Base-by-base conservation (phyloP, 2,888 invertebrate species). In the Myathropa florea region DNA sequence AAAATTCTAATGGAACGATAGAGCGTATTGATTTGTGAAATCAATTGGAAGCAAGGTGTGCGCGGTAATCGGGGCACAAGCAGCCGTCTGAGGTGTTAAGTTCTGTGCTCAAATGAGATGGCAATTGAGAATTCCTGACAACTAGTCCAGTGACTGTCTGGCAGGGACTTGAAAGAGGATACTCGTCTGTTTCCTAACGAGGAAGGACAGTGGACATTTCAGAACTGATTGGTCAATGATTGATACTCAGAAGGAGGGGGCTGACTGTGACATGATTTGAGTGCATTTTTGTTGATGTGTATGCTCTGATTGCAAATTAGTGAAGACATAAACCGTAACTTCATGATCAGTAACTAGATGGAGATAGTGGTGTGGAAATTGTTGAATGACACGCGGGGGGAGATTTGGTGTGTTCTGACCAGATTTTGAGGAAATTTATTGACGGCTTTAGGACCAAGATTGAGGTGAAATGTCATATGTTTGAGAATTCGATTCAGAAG, bases 1-100 rank as follows among this genome's bases (percentile, higher is more conserved):
- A 33, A 3, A 14, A 46, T 14, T n/a, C n/a, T n/a, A n/a, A n/a
- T n/a, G n/a, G 21, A 55, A 24, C 18, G 39, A 75, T 3, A 14
- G 57, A 57, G 24, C 57, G 60, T 60, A 75, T 70, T 70, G 68
- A 70, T 70, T 64, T 78, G 79, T 39, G 10, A 79, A 79, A 79
- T 75, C 73, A 75, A 70, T 79, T 21, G 46, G 73, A 78, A 67
- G 28, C 30, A 33, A 36, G 21, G 46, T 46, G 46, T 18, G n/a
- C 24, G n/a, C 46, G 18, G 46, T 46, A 46, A 46, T 46, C 46
- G n/a, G 39, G 39, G n/a, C 14, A 33, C 33, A 28, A 33, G 33
- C 28, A 7, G 3, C 0, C 6, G 39, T 18, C n/a, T 18, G 18
- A 46, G 7, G 46, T 46, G 46, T 46, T 18, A 46, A 46, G 18